Evolutionary conservation across 2,797 vertebrate species (phyloP).

Genomic region (Picus viridis): DNA sequence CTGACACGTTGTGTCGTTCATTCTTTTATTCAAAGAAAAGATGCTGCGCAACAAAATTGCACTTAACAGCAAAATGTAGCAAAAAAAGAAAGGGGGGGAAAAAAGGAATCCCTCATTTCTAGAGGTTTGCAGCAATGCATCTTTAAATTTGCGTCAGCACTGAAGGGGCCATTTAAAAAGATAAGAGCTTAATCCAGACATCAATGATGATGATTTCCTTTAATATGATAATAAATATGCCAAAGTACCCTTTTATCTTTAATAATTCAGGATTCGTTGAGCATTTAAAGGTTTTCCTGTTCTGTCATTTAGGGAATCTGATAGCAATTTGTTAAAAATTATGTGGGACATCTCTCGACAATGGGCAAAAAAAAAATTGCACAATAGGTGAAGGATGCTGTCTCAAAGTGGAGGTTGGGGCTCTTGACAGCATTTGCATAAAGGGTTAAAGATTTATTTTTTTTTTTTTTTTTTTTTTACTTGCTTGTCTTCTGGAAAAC

Average conservation of each 20-base stretch:
- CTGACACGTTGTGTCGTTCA: background rate
- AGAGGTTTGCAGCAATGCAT: slow-evolving; percentile 32
- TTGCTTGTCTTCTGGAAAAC: background rate
- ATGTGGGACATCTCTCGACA: slow-evolving; percentile 14
- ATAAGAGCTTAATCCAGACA: slow-evolving; percentile 69
- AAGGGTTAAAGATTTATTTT: background rate
- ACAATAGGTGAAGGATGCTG: background rate
- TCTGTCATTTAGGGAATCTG: slow-evolving; percentile 73
- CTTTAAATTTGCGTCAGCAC: slow-evolving; percentile 54
- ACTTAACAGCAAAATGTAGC: background rate
- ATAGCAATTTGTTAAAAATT: slow-evolving; percentile 66
- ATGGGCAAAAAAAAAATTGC: background rate
- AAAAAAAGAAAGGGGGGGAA: background rate
- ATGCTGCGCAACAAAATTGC: background rate
- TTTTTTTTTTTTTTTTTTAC: background rate
- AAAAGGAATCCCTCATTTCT: background rate
- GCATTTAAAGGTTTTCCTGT: slow-evolving; percentile 71
- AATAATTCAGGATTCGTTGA: slow-evolving; percentile 77
- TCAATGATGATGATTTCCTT: slow-evolving; percentile 62
- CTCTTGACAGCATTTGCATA: background rate
- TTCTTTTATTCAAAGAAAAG: background rate
- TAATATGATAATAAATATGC: slow-evolving; percentile 74
- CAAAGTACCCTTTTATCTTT: slow-evolving; percentile 76
- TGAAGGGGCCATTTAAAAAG: slow-evolving; percentile 65
- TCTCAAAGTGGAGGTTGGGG: background rate